Conservation (phyloP, 2,888 invertebrate species). For the Drosophila melanocephala region DNA sequence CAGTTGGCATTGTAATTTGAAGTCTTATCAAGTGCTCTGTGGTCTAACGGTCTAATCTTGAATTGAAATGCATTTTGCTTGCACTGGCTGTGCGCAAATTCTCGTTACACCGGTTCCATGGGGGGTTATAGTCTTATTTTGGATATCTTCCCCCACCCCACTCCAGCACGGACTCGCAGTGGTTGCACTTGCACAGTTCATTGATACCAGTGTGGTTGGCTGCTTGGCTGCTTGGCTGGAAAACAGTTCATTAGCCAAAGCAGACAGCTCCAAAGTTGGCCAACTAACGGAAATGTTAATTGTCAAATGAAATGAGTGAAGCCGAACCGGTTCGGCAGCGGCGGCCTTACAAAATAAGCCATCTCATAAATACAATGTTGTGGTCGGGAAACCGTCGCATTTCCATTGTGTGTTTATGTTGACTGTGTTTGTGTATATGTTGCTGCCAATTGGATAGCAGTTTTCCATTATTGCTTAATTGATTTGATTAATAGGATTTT, state of each 20-base stretch:
- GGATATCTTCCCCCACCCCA: background rate
- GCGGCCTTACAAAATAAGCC: conserved; percentile 74
- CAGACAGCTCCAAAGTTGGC: conserved; percentile 79
- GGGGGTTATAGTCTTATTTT: conserved; percentile 31
- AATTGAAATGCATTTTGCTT: conserved; percentile 27
- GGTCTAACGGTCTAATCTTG: conserved; percentile 27
- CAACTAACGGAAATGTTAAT: conserved; percentile 82
- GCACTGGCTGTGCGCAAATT: conserved; percentile 38
- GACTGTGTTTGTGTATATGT: conserved; percentile 7
- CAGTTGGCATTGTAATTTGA: background rate
- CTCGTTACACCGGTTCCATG: conserved; percentile 63
- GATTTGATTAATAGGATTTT: conserved; percentile 76
- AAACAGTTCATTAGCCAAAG: conserved; percentile 76
- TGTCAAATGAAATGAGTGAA: conserved; percentile 74
- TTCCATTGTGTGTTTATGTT: conserved; percentile 41
- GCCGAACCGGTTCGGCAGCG: conserved; percentile 63
- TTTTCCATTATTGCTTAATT: conserved; percentile 78
- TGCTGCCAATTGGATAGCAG: conserved; percentile 66
- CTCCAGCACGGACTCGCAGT: background rate
- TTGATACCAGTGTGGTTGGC: conserved; percentile 54
- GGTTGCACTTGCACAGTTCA: conserved; percentile 60
- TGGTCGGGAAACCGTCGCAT: conserved; percentile 63
- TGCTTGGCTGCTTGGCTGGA: conserved; percentile 12
- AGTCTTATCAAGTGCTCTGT: conserved; percentile 17
- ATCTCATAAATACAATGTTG: conserved; percentile 69